A percentile compares a stretch with the other conserved stretches of the same genome.
These are phyloP conservation scores for Orestias chungarensis DNA, from an alignment of 2,797 vertebrate species.

Conservation along the genomic window DNA sequence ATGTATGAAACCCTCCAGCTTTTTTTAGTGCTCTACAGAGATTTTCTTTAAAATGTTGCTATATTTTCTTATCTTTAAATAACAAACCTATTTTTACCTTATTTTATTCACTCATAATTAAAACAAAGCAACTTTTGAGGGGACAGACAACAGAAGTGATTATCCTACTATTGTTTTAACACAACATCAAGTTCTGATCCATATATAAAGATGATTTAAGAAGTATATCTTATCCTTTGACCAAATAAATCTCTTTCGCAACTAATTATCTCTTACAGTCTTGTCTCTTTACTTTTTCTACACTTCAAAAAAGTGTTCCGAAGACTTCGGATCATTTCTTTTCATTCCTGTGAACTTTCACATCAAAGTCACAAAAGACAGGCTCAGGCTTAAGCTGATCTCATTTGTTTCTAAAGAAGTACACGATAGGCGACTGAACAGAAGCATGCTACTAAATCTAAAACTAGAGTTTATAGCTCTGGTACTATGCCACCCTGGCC, in stretches of 20 bases:
- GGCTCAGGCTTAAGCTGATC: too few species aligned
- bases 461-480: background rate
- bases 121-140: too few species aligned
- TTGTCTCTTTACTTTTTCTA: background rate
- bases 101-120: too few species aligned
- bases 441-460: background rate
- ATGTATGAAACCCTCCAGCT: background rate
- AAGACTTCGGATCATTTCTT: background rate
- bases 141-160: too few species aligned
- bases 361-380: background rate
- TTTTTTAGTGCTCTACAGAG: background rate
- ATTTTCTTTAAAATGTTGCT: background rate
- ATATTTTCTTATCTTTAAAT: background rate
- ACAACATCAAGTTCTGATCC: background rate
- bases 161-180: background rate
- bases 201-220: background rate
- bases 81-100: background rate
- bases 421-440: background rate
- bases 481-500: background rate
- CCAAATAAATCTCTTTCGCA: background rate
- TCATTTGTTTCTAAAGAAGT: background rate
- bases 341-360: background rate
- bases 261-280: background rate
- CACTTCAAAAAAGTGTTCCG: background rate
- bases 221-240: background rate